phyloP scores from a whole-genome alignment of 2,888 invertebrate species.

The Rutpela maculata region DNA sequence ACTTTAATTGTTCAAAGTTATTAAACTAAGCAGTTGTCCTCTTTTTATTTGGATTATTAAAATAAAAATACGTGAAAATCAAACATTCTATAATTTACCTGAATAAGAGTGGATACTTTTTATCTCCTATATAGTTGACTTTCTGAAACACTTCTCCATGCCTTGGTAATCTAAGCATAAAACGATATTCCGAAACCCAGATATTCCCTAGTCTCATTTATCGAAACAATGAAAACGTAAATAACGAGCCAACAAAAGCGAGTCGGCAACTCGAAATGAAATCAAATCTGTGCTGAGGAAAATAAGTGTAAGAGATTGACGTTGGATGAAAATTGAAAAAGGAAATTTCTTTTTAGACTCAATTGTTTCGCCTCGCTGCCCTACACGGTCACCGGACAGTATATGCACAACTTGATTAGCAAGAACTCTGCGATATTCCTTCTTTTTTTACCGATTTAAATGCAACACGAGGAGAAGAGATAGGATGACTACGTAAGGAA shows the following conservation, averaged over 20 bases:
- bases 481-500: slow-evolving; percentile 44
- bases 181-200: slow-evolving; percentile 55
- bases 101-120: not conserved
- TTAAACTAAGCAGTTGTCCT: too few relatives aligned
- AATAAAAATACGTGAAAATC: too few relatives aligned
- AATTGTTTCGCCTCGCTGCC: slow-evolving; percentile 73
- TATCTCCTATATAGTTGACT: not conserved
- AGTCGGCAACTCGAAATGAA: slow-evolving; percentile 69
- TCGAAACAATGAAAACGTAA: slow-evolving; percentile 72
- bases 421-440: not conserved
- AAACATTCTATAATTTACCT: not conserved
- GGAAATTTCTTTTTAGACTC: slow-evolving; percentile 76
- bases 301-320: slow-evolving; percentile 74
- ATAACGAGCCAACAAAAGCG: slow-evolving; percentile 70
- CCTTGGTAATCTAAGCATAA: slow-evolving; percentile 35
- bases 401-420: slow-evolving; percentile 47
- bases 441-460: slow-evolving; percentile 18
- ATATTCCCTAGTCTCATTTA: slow-evolving; percentile 71
- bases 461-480: not conserved
- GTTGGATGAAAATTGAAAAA: slow-evolving; percentile 75
- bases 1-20: too few relatives aligned
- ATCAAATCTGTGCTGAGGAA: slow-evolving; percentile 74
- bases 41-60: too few relatives aligned
- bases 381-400: slow-evolving; percentile 68
- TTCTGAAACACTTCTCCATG: not conserved